Conservation (phyloP, 2,113 vertebrate genomes). For the Ictidomys tridecemlineatus region DNA sequence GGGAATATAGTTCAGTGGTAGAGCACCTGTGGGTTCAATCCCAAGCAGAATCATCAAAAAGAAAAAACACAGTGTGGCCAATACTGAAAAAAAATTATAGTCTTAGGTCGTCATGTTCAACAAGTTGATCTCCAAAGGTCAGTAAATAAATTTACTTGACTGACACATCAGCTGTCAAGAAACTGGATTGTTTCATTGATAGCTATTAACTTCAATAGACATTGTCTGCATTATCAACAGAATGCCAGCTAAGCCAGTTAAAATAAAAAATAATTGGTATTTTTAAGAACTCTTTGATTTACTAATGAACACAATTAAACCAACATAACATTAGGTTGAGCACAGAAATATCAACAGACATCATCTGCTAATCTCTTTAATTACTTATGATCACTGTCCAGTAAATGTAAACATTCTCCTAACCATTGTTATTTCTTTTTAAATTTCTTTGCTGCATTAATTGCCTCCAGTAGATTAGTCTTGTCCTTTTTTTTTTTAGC, state of each 20-base stretch:
- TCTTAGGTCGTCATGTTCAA: neutral
- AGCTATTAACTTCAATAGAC: slow-evolving; percentile 64
- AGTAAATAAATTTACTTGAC: slow-evolving; percentile 35
- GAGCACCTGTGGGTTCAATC: neutral
- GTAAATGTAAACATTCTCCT: slow-evolving; percentile 20
- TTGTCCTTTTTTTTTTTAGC: slow-evolving; percentile 42
- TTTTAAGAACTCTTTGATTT: slow-evolving; percentile 38
- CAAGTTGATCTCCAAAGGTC: slow-evolving; percentile 45
- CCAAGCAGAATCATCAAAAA: neutral
- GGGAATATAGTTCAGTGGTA: neutral
- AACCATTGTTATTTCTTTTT: slow-evolving; percentile 30
- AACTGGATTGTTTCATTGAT: slow-evolving; percentile 68
- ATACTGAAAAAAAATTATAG: neutral
- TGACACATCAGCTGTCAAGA: slow-evolving; percentile 41
- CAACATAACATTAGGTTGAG: neutral
- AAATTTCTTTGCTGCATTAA: slow-evolving; percentile 51
- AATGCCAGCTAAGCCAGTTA: slow-evolving; percentile 49
- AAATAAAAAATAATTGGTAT: slow-evolving; percentile 62
- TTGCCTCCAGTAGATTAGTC: slow-evolving; percentile 43
- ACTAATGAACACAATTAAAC: slow-evolving; percentile 38
- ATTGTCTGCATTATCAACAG: slow-evolving; percentile 1
- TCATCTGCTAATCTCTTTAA: neutral
- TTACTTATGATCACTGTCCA: slow-evolving; percentile 33
- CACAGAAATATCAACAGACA: slow-evolving; percentile 26
- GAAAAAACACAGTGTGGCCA: neutral